Evolutionary conservation across 2,113 vertebrate genomes (phyloP), one percentile per base, ranked within the genome.

Genomic region (Orthonyx spaldingii): DNA sequence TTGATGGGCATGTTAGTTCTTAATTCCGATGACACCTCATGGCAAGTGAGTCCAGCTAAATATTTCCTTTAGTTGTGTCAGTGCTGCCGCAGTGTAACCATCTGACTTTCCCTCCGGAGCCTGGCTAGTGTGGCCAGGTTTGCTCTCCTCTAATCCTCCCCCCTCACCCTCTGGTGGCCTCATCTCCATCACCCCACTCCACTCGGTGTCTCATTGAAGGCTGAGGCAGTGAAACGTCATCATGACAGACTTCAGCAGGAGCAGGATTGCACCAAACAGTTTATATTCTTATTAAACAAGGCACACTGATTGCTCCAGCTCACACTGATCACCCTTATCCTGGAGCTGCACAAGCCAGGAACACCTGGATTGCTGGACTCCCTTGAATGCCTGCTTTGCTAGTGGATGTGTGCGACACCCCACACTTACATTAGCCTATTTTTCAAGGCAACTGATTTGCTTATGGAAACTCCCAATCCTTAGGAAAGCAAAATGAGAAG

Each of bases 61-160:
- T 71, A 63, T 59, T 84, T 78, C 32, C 82, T 66, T 74, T 42
- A 85, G 42, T 60, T 37, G 47, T 57, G n/a, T 35, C 55, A 44
- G 0, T 0, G 11, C 33, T 66, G 42, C 49, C 2, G 1, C 65
- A 41, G 32, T 28, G 41, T 49, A 30, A 47, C 46, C 16, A 3
- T 19, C 59, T 57, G 65, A 20, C 28, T 78, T 63, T 85, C 33
- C 42, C 74, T 55, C 46, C 32, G 30, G 13, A 42, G 60, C 27
- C 47, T 44, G 35, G 27, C 52, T 59, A 57, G 52, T 24, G 10
- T 26, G 59, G n/a, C 37, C 20, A 3, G 1, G 0, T 61, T 72
- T 59, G 26, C 57, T 71, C 17, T 50, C 21, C 50, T 57, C 55
- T 28, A 41, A 21, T 53, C 28, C 32, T 64, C 30, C 70, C 53